Evolutionary conservation across 2,113 vertebrate genomes (phyloP).

Genomic region (Melospiza georgiana): DNA sequence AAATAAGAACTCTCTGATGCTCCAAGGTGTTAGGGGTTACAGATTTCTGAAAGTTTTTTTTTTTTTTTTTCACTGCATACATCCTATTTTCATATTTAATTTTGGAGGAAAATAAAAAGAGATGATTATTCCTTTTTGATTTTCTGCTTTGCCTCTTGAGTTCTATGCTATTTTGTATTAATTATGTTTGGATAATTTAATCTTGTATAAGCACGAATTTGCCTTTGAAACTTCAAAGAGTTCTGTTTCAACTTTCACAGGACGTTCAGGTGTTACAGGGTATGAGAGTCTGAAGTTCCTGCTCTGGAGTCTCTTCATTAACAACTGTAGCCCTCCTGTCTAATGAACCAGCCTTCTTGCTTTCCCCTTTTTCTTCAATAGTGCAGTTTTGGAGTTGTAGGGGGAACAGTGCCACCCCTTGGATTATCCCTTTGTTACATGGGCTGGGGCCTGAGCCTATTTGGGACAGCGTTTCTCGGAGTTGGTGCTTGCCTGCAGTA

Average conservation of each 20-base stretch:
- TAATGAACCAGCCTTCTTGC: not conserved
- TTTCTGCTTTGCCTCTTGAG: not conserved
- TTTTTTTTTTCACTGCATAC: not conserved
- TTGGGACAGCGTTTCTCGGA: not conserved
- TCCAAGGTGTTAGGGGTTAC: not conserved
- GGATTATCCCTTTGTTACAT: not conserved
- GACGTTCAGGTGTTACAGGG: rapidly evolving
- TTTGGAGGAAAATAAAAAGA: not conserved
- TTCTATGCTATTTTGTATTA: not conserved
- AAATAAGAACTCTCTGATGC: not conserved
- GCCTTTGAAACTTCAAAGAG: not conserved
- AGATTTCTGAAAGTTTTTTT: not conserved
- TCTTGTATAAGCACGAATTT: not conserved
- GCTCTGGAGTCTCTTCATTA: not conserved
- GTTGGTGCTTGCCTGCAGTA: not conserved
- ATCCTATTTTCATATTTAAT: not conserved
- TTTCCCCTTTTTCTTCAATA: not conserved
- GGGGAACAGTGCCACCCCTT: not conserved
- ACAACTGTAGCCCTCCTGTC: not conserved
- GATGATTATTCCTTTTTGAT: not conserved
- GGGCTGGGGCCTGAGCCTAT: no score
- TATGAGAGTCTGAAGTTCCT: not conserved
- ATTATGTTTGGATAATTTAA: not conserved
- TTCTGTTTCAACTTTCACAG: not conserved
- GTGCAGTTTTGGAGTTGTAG: not conserved